Evolutionary conservation across 1,140 invertebrate genomes (phyloP).

Genomic region (Brachionus paranguensis): DNA sequence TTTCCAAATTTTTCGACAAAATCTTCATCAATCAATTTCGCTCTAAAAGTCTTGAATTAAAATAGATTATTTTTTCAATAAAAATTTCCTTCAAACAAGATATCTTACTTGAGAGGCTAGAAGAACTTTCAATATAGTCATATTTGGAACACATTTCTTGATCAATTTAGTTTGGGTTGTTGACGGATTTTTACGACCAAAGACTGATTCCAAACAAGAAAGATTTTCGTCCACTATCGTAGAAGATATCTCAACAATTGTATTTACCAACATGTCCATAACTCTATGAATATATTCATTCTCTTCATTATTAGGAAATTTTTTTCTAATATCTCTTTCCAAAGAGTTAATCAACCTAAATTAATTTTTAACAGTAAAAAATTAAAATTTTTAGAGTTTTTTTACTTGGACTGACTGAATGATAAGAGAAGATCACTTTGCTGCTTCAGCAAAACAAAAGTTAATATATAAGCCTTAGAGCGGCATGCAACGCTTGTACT

Average conservation of each 20-base stretch:
- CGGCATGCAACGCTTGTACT: neutral
- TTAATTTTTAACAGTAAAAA: neutral
- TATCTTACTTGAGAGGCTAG: slow-evolving; percentile 47
- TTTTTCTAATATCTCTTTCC: slow-evolving; percentile 29
- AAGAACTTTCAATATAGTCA: slow-evolving; percentile 47
- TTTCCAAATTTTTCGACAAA: slow-evolving; percentile 46
- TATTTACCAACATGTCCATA: neutral
- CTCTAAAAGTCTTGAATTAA: slow-evolving; percentile 47
- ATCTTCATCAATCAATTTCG: slow-evolving; percentile 45
- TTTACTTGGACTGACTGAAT: slow-evolving; percentile 36
- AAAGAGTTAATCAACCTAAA: slow-evolving; percentile 2
- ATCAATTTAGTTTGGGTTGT: slow-evolving; percentile 48
- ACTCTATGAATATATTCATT: slow-evolving; percentile 30
- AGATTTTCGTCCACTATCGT: slow-evolving; percentile 44
- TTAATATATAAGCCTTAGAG: slow-evolving; percentile 27
- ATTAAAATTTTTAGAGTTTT: neutral
- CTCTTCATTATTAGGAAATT: neutral
- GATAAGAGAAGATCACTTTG: neutral
- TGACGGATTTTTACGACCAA: slow-evolving; percentile 50
- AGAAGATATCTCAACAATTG: neutral
- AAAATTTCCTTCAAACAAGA: neutral
- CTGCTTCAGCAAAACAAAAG: slow-evolving; percentile 19
- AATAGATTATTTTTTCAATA: slow-evolving; percentile 17
- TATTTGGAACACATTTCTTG: slow-evolving; percentile 45
- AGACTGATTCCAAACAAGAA: slow-evolving; percentile 45